Conservation (phyloP, 2,113 vertebrate genomes). For the Sialia sialis region DNA sequence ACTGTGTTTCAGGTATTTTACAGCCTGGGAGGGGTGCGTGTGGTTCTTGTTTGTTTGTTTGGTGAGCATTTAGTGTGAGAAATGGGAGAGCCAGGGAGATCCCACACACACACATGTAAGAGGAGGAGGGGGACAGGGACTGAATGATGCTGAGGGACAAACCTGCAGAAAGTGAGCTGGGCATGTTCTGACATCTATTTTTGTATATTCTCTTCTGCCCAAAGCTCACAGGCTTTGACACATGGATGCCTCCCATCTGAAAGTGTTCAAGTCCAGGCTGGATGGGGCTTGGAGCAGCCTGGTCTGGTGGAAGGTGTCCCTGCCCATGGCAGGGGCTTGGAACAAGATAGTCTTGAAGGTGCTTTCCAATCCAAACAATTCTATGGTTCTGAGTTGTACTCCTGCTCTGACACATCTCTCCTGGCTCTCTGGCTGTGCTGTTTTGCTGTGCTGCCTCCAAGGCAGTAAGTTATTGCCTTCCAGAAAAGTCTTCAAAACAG, state of each 20-base stretch:
- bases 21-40: not conserved
- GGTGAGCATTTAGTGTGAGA: not conserved
- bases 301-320: not conserved
- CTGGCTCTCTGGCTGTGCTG: not conserved
- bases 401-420: not conserved
- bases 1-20: constrained; percentile 57
- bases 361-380: not conserved
- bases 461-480: constrained; percentile 5
- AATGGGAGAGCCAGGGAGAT: not conserved
- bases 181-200: not conserved
- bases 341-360: not conserved
- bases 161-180: not conserved
- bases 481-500: constrained; percentile 4
- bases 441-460: not conserved
- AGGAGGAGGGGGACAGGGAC: not conserved
- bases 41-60: not conserved
- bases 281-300: not conserved
- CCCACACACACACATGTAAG: not conserved
- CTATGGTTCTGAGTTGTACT: not conserved
- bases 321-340: not conserved
- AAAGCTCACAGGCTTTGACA: not conserved
- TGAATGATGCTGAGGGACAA: not conserved
- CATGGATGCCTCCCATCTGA: not conserved
- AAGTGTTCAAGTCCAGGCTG: not conserved
- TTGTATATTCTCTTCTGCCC: not conserved